Evolutionary conservation across 2,113 vertebrate species (phyloP).

Genomic region (Nerophis lumbriciformis): DNA sequence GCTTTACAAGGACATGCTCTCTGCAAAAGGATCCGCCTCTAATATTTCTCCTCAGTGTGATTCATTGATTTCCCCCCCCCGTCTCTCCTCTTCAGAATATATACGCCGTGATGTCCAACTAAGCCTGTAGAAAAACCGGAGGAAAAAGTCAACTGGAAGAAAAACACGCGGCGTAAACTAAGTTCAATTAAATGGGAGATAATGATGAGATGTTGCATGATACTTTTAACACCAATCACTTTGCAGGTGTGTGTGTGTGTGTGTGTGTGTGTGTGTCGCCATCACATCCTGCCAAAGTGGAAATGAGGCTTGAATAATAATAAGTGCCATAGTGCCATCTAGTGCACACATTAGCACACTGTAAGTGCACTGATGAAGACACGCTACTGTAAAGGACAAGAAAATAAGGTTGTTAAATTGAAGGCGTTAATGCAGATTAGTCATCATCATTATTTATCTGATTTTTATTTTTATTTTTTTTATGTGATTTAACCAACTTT

Average conservation of each 20-base stretch:
- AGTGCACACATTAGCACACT: slow-evolving; percentile 60
- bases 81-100: slow-evolving; percentile 31
- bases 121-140: slow-evolving; percentile 22
- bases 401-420: too few relatives aligned
- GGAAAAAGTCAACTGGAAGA: slow-evolving; percentile 9
- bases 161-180: neutral
- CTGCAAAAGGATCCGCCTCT: slow-evolving; percentile 51
- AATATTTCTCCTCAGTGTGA: slow-evolving; percentile 50
- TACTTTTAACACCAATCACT: slow-evolving; percentile 39
- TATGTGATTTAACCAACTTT: too few relatives aligned
- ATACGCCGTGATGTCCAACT: slow-evolving; percentile 33
- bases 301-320: slow-evolving; percentile 51
- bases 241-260: slow-evolving; percentile 9
- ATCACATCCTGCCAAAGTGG: slow-evolving; percentile 34
- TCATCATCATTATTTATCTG: too few relatives aligned
- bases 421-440: too few relatives aligned
- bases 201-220: slow-evolving; percentile 16
- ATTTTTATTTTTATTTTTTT: too few relatives aligned
- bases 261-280: slow-evolving; percentile 4
- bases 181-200: neutral
- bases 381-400: too few relatives aligned
- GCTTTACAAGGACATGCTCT: slow-evolving; percentile 61
- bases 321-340: slow-evolving; percentile 72
- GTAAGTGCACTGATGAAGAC: neutral
- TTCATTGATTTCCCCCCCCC: slow-evolving; percentile 35